Evolutionary conservation across 1,140 invertebrate genomes (phyloP), one percentile per base, ranked within the genome.

Genomic region (Calosoma granatense): DNA sequence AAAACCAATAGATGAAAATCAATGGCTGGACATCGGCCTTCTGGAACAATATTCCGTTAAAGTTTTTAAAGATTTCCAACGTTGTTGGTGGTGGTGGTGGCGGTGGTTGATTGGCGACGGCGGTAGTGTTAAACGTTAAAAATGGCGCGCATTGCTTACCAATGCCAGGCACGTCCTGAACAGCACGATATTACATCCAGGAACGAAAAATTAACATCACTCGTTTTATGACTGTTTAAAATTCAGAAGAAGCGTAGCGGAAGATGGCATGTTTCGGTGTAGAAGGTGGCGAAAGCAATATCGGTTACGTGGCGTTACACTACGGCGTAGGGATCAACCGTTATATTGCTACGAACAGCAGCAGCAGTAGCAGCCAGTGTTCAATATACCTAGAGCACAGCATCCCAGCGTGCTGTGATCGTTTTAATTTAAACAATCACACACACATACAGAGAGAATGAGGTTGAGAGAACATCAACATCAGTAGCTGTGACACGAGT

Each of bases 161-260:
- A 51, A 53, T 67, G 61, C 65, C 20, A 22, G 59, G 61, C 66
- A 67, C 66, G 66, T 67, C 19, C 43, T 30, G 57, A 56, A 54
- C 60, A 47, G 43, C 61, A 59, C 66, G 63, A 69, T 69, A 69
- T 69, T 69, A 69, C 67, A 63, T 63, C 66, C 62, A 64, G 57
- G 61, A 60, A 61, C 59, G 63, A 69, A 68, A 69, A 69, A 69
- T 69, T 69, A 68, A 69, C 66, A 68, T 69, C 67, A 61, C 54
- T 64, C 63, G 64, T 66, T 69, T 69, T 69, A 69, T 67, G 67
- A 69, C 67, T 69, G 66, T 56, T 69, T 69, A 68, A 69, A 69
- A 69, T 69, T 67, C 67, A 66, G 63, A 61, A 56, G 63, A 60
- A 59, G 62, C 58, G 56, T 47, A 61, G 60, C 59, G 59, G 61